Evolutionary conservation across 2,797 vertebrate genomes (phyloP).

Genomic region (Rhabdomys pumilio): DNA sequence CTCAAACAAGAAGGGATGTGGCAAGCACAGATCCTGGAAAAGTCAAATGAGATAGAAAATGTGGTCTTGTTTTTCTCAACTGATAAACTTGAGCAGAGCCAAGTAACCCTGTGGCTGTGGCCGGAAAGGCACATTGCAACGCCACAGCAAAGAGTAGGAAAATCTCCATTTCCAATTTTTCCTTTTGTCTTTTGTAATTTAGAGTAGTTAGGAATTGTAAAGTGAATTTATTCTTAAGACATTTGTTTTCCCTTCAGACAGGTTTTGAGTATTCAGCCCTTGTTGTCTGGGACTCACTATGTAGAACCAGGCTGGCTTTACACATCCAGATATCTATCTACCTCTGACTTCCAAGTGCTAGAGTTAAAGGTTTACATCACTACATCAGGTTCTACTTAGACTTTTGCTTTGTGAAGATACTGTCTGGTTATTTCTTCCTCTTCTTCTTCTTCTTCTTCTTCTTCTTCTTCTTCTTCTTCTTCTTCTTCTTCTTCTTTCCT

Average conservation of each 20-base stretch:
- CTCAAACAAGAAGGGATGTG: constrained; percentile 76
- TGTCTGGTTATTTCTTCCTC: background rate
- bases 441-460: too few species aligned
- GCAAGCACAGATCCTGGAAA: constrained; percentile 80
- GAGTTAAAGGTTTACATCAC: background rate
- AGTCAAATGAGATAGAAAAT: constrained; percentile 76
- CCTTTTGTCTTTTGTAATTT: background rate
- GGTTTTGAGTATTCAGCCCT: background rate
- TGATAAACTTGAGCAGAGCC: constrained; percentile 70
- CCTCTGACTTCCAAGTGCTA: background rate
- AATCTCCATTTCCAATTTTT: background rate
- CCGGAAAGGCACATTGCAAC: background rate
- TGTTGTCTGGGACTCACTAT: background rate
- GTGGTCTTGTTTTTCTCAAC: constrained; percentile 82
- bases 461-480: too few species aligned
- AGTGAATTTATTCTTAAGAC: background rate
- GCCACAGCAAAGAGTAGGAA: background rate
- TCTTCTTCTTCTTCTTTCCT: too few species aligned
- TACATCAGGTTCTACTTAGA: accelerated
- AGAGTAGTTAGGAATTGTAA: background rate
- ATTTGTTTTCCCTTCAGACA: background rate
- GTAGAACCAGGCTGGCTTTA: background rate
- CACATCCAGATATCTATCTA: background rate
- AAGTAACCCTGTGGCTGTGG: constrained; percentile 31
- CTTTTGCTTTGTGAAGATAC: background rate